phyloP scores from a whole-genome alignment of 2,888 invertebrate species.

The Silvanus unidentatus region DNA sequence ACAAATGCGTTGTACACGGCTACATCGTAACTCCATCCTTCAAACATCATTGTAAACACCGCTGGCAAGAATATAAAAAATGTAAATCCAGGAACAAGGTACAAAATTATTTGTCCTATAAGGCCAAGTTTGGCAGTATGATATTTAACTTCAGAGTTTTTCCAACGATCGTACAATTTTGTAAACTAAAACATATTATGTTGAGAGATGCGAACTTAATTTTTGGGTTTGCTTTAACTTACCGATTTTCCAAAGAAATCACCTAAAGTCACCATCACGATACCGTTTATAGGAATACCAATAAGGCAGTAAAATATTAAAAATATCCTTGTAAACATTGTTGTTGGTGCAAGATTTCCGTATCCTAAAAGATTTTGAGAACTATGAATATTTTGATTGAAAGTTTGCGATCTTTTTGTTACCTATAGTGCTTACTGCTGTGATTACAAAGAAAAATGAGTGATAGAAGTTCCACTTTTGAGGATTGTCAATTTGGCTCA shows the following conservation, averaged over 20 bases:
- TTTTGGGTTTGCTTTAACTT: slow-evolving; percentile 34
- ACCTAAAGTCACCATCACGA: slow-evolving; percentile 71
- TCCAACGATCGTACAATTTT: slow-evolving; percentile 74
- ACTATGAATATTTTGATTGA: no score
- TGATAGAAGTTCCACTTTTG: slow-evolving; percentile 85
- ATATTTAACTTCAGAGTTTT: slow-evolving; percentile 60
- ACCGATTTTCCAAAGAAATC: slow-evolving; percentile 80
- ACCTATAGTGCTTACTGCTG: slow-evolving; percentile 89
- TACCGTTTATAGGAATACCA: slow-evolving; percentile 81
- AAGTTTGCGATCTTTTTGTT: no score
- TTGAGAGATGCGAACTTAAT: neutral
- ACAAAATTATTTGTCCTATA: slow-evolving; percentile 72
- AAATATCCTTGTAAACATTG: slow-evolving; percentile 69
- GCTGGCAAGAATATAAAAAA: slow-evolving; percentile 84
- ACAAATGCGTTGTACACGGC: slow-evolving; percentile 85
- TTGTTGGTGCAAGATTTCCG: slow-evolving; percentile 83
- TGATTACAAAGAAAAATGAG: slow-evolving; percentile 85
- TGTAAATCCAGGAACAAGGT: slow-evolving; percentile 82
- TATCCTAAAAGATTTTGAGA: slow-evolving; percentile 75
- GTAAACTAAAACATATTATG: slow-evolving; percentile 56
- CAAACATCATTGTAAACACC: slow-evolving; percentile 75
- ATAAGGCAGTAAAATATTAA: slow-evolving; percentile 85
- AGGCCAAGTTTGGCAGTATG: slow-evolving; percentile 66
- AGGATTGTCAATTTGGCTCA: slow-evolving; percentile 56
- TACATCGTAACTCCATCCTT: slow-evolving; percentile 79